Evolutionary conservation across 2,797 vertebrate genomes (phyloP).

Genomic region (Urosaurus nigricauda): DNA sequence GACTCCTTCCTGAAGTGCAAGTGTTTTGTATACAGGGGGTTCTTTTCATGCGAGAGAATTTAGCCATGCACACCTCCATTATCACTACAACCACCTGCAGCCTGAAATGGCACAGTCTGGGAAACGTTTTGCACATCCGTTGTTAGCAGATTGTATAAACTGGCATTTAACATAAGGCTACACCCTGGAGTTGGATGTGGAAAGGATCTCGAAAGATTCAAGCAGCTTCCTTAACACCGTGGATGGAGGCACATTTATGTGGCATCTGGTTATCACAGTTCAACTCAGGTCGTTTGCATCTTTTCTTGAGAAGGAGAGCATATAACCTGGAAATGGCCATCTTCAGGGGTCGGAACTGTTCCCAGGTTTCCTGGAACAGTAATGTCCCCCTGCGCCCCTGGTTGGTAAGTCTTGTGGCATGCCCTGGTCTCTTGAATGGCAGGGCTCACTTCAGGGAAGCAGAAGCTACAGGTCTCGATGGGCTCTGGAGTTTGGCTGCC

Average conservation of each 20-base stretch:
- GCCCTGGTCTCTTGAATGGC: constrained; percentile 71
- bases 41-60: not conserved
- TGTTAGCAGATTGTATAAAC: not conserved
- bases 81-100: not conserved
- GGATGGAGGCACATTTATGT: no score
- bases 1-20: not conserved
- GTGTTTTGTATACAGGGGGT: not conserved
- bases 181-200: not conserved
- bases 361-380: accelerated
- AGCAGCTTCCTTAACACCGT: not conserved
- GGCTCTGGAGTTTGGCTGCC: constrained; percentile 65
- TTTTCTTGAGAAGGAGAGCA: constrained; percentile 75
- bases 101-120: not conserved
- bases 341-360: not conserved
- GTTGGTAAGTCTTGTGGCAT: accelerated
- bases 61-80: no score
- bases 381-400: not conserved
- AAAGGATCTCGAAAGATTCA: not conserved
- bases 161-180: not conserved
- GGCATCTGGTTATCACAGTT: accelerated
- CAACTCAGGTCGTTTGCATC: constrained; percentile 30
- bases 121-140: not conserved
- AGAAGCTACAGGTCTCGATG: constrained; percentile 79
- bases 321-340: constrained; percentile 61
- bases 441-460: constrained; percentile 72